Conservation (phyloP, 2,113 vertebrate genomes). For the Tupaia chinensis region DNA sequence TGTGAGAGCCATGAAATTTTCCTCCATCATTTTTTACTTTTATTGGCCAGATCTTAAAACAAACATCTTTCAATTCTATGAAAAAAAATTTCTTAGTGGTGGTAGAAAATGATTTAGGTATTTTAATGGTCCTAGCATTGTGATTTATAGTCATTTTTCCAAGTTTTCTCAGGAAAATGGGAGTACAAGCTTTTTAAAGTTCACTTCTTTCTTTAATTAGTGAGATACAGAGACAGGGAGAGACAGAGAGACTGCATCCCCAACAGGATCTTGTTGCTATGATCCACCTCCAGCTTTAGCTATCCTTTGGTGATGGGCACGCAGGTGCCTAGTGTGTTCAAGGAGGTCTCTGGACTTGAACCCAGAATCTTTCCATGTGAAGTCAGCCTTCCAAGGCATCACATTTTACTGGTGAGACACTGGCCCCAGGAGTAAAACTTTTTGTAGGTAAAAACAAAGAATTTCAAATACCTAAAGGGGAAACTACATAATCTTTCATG, state of each 20-base stretch:
- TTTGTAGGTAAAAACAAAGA: conserved; percentile 28
- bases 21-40: neutral
- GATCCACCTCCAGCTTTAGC: too few species aligned
- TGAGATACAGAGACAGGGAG: too few species aligned
- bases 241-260: too few species aligned
- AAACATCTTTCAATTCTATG: neutral
- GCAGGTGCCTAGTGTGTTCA: too few species aligned
- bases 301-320: too few species aligned
- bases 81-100: neutral
- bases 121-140: neutral
- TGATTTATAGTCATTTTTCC: neutral
- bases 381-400: too few species aligned
- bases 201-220: too few species aligned
- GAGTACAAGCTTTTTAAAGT: neutral
- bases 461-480: neutral
- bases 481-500: neutral
- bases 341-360: too few species aligned
- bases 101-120: neutral
- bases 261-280: too few species aligned
- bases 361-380: too few species aligned
- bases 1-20: neutral
- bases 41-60: neutral
- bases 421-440: neutral
- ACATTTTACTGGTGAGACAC: too few species aligned
- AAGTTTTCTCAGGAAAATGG: conserved; percentile 35